phyloP scores from a whole-genome alignment of 1,140 invertebrate species.

The Luehdorfia chinensis region DNA sequence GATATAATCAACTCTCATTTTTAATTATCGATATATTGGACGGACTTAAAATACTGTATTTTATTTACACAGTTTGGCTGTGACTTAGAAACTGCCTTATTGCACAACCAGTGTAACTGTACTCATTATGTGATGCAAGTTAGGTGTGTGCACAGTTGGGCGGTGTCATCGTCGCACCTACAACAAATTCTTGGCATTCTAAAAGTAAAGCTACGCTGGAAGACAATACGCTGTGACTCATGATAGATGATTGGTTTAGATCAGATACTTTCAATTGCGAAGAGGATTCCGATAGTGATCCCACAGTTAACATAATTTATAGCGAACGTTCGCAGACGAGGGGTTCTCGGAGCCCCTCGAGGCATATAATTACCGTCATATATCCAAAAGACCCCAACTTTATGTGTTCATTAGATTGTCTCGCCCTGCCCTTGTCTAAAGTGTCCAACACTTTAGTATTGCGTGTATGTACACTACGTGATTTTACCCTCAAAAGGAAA shows the following conservation, averaged over 20 bases:
- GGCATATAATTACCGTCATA: slow-evolving; percentile 17
- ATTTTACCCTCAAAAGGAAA: slow-evolving; percentile 4
- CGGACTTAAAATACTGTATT: no score
- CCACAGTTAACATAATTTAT: slow-evolving; percentile 49
- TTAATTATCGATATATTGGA: no score
- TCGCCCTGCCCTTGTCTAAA: slow-evolving; percentile 13
- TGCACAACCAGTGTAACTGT: slow-evolving; percentile 39
- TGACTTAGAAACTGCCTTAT: slow-evolving; percentile 41
- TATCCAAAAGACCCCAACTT: slow-evolving; percentile 11
- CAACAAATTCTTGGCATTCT: slow-evolving; percentile 14
- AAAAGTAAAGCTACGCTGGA: neutral
- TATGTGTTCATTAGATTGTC: slow-evolving; percentile 18
- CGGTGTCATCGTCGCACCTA: slow-evolving; percentile 20
- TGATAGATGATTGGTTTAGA: slow-evolving; percentile 1
- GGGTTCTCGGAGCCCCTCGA: slow-evolving; percentile 9
- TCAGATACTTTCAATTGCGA: slow-evolving; percentile 14
- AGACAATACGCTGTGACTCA: slow-evolving; percentile 9
- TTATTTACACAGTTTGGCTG: slow-evolving; percentile 53
- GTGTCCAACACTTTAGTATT: slow-evolving; percentile 17
- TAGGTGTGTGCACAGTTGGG: slow-evolving; percentile 48
- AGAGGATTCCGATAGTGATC: slow-evolving; percentile 18
- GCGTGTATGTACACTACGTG: slow-evolving; percentile 4
- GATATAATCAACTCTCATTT: no score
- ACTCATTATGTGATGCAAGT: slow-evolving; percentile 43
- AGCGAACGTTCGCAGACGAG: slow-evolving; percentile 15